Evolutionary conservation across 2,888 invertebrate species (phyloP), one percentile per base, ranked within the genome.

Genomic region (Apamea anceps): DNA sequence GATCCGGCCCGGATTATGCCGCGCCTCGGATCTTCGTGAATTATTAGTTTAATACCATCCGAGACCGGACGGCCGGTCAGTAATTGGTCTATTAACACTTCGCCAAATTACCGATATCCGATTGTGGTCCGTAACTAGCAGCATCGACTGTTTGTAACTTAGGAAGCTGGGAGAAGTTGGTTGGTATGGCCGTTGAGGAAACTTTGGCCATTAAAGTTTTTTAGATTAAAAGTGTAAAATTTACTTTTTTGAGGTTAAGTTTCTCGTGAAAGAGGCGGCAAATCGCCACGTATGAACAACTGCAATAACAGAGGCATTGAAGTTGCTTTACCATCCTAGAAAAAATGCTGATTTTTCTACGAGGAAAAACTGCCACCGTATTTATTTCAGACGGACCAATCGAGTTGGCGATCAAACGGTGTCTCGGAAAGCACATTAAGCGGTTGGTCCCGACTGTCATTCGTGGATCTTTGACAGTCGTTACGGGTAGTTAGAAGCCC

Each of bases 81-180:
- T 89, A 90, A 90, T 91, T 88, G 88, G 83, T 83, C 88, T 85
- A 89, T 90, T 90, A 91, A 86, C 89, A 87, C 84, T 85, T 87
- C 80, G 87, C 91, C 90, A 90, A 91, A 91, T 90, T 88, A 85
- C 80, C 83, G 83, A 89, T 88, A 83, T 85, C 82, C 79, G 81
- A 87, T 81, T 85, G 79, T 80, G 80, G 85, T 77, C 37, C 21
- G 25, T 32, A 72, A 72, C 72, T 86, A 76, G 75, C 57, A 62
- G 70, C 68, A 75, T 48, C 72, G 68, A 72, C 73, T 75, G 78
- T 80, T 85, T 63, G 63, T 21, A 75, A 77, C 62, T 80, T 63
- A 37, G 54, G 15, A 25, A 18, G 21, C 37, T 62, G 25, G 28
- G 42, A 25, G 42, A 18, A 60, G 25, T 70, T 48, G 54, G 4